phyloP scores from a whole-genome alignment of 2,113 vertebrate species.

The Calidris pugnax region DNA sequence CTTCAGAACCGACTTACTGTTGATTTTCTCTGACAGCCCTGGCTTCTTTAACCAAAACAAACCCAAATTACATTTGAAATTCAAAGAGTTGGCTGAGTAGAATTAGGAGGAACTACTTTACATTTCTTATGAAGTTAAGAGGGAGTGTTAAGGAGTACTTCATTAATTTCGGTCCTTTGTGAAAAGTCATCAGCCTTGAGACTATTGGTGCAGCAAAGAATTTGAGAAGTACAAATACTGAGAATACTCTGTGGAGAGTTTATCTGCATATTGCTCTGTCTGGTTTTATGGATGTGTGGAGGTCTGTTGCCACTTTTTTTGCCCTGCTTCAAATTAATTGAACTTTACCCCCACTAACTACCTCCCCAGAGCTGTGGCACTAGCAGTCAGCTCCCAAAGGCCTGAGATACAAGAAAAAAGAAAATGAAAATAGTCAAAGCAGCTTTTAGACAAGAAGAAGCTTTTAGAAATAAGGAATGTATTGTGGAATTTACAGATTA shows the following conservation, averaged over 20 bases:
- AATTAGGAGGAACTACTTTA: slow-evolving; percentile 5
- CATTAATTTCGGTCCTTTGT: slow-evolving; percentile 25
- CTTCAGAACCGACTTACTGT: not conserved
- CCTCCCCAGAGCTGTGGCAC: not conserved
- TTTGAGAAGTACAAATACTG: not conserved
- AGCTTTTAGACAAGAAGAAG: not conserved
- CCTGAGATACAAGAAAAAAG: not conserved
- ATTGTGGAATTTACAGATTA: not conserved
- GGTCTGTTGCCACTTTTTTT: not conserved
- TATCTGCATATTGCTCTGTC: not conserved
- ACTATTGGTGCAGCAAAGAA: not conserved
- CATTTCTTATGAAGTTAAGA: not conserved
- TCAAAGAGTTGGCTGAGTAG: not conserved
- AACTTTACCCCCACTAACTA: not conserved
- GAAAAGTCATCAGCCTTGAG: not conserved
- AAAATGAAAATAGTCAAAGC: not conserved
- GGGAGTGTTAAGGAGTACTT: not conserved
- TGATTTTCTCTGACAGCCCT: not conserved
- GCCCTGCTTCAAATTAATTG: not conserved
- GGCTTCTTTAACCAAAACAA: not conserved
- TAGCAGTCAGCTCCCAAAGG: not conserved
- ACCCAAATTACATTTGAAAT: slow-evolving; percentile 9
- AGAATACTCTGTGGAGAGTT: not conserved
- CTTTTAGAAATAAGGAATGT: not conserved
- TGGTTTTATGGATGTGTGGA: not conserved